Base-by-base conservation (phyloP, 2,113 vertebrate genomes). In the Abramis brama region DNA sequence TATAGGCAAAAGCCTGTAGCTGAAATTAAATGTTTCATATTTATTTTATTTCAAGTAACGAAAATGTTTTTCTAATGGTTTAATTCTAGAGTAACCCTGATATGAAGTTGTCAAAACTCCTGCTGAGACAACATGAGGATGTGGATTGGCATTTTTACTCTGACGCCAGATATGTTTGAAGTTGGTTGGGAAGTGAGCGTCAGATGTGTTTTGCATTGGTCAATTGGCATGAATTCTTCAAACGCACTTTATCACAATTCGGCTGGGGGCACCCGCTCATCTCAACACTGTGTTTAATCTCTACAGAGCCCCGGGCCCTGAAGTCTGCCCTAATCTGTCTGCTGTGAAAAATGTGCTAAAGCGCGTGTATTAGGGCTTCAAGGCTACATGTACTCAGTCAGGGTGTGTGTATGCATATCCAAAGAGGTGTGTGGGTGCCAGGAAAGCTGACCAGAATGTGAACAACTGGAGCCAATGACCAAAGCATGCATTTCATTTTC, bases 221-320 rank as follows among this genome's bases (percentile, higher is more conserved):
- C 39, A 64, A 79, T 87, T 85, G 86, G 89, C 88, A 87, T 88
- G 87, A 89, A 89, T 87, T 90, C 91, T 91, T 93, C 89, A 93
- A 91, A 92, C 89, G 75, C 62, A 81, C 74, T 86, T 76, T 86
- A 89, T 84, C 86, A 55, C 47, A 86, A 87, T 30, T 88, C 47
- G 9, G 86, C 64, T 66, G 59, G 64, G 84, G 68, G 47, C 71
- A 66, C 43, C 43, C 43, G 55, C 80, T 86, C 74, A 75, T 91
- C 88, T 88, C 86, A 80, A 84, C 82, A 85, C 86, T 89, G 78
- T 60, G 89, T 90, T 27, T 92, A 91, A 94, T 86, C 90, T 92
- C 79, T 43, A 79, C 73, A 70, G 83, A 85, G 85, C 82, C 85
- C 81, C 45, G 88, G 73, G 91, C 90, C 84, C 85, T 52, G 25